Conservation (phyloP, 1,140 invertebrate genomes). For the Arion vulgaris region DNA sequence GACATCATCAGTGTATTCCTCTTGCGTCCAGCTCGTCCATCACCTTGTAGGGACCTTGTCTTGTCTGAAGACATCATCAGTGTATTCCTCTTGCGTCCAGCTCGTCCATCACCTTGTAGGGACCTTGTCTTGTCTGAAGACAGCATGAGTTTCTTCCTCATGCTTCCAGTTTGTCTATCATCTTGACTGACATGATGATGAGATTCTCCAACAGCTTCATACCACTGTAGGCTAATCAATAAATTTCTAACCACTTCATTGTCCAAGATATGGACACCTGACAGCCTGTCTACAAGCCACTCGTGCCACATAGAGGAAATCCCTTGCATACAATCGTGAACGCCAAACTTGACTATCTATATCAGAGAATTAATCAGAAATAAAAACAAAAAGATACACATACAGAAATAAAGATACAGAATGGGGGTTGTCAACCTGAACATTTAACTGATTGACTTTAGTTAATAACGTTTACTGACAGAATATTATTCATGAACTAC, state of each 20-base stretch:
- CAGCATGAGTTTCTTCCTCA: not conserved
- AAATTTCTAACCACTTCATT: not conserved
- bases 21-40: no score
- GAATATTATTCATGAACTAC: no score
- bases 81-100: no score
- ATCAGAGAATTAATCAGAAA: not conserved
- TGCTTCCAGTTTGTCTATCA: not conserved
- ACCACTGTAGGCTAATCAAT: not conserved
- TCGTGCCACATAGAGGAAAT: not conserved
- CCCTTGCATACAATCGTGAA: not conserved
- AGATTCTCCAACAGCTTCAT: not conserved
- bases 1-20: no score
- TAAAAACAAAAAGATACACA: not conserved
- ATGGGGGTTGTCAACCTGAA: no score
- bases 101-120: no score
- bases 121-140: no score
- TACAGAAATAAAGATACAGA: no score
- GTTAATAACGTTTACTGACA: no score
- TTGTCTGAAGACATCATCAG: no score
- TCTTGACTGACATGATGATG: not conserved
- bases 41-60: no score
- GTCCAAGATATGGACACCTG: not conserved
- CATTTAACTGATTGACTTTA: no score
- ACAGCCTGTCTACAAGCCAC: not conserved
- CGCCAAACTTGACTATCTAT: not conserved